phyloP scores from a whole-genome alignment of 2,797 vertebrate genomes.

The Dromococcyx pavoninus region DNA sequence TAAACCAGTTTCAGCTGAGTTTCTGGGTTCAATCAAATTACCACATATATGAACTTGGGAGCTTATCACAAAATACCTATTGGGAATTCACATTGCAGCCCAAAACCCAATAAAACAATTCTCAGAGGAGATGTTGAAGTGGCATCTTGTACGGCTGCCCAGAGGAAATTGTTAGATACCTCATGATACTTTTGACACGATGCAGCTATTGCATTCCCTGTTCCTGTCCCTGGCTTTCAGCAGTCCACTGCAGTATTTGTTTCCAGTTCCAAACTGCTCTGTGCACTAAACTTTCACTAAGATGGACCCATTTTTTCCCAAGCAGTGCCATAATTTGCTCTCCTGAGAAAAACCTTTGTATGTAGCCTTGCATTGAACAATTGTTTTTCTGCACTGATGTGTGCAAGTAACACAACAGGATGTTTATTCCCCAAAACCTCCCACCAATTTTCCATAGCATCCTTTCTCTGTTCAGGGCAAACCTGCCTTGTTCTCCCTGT shows the following conservation, averaged over 20 bases:
- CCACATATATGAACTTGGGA: background rate
- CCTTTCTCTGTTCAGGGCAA: background rate
- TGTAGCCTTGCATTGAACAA: background rate
- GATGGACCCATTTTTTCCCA: background rate
- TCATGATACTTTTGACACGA: background rate
- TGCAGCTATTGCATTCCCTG: background rate
- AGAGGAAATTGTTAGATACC: background rate
- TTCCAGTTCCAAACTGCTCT: background rate
- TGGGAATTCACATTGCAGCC: background rate
- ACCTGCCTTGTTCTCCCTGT: background rate
- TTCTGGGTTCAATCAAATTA: slow-evolving; percentile 29
- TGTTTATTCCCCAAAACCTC: background rate
- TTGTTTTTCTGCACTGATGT: background rate
- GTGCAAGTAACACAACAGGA: background rate
- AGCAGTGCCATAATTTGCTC: background rate
- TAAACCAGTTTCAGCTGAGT: background rate
- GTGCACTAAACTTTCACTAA: background rate
- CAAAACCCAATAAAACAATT: background rate
- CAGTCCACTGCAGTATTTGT: background rate
- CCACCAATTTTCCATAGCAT: background rate
- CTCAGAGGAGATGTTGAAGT: background rate
- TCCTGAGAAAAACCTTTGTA: background rate
- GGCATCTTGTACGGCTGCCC: background rate
- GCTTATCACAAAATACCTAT: background rate
- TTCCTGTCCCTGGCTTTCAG: background rate